Conservation (phyloP, 1,140 invertebrate species). For the Drosophila ironensis region DNA sequence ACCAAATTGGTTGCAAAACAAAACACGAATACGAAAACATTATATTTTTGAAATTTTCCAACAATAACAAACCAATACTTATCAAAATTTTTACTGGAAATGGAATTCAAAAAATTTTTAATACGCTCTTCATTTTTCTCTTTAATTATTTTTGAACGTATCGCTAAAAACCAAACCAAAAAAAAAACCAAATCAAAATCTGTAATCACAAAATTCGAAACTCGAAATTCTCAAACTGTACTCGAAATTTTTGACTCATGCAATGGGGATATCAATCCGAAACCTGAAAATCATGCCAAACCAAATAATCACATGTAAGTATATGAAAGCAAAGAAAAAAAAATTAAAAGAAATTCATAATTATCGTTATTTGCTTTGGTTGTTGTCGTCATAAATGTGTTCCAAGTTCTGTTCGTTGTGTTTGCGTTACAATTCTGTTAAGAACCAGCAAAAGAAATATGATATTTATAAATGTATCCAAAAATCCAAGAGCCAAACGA, state of each 20-base stretch:
- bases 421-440: slow-evolving; percentile 65
- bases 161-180: slow-evolving; percentile 62
- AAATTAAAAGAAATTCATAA: slow-evolving; percentile 61
- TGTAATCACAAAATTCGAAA: slow-evolving; percentile 54
- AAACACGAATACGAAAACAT: slow-evolving; percentile 20
- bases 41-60: slow-evolving; percentile 60
- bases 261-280: slow-evolving; percentile 52
- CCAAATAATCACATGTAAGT: slow-evolving; percentile 58
- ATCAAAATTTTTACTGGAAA: slow-evolving; percentile 62
- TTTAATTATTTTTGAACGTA: slow-evolving; percentile 79
- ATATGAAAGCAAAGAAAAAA: slow-evolving; percentile 30
- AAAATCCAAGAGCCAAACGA: slow-evolving; percentile 26
- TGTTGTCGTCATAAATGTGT: slow-evolving; percentile 78
- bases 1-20: slow-evolving; percentile 28
- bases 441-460: slow-evolving; percentile 39
- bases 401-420: slow-evolving; percentile 71
- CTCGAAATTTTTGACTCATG: slow-evolving; percentile 70
- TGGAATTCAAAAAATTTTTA: slow-evolving; percentile 73
- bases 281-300: slow-evolving; percentile 44
- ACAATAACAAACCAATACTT: slow-evolving; percentile 35
- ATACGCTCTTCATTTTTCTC: slow-evolving; percentile 78
- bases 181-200: slow-evolving; percentile 42
- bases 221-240: slow-evolving; percentile 55
- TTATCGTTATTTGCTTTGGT: slow-evolving; percentile 78
- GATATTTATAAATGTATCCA: slow-evolving; percentile 5